Evolutionary conservation across 2,888 invertebrate genomes (phyloP), one percentile per base, ranked within the genome.

Genomic region (Stegana nigrithorax): DNA sequence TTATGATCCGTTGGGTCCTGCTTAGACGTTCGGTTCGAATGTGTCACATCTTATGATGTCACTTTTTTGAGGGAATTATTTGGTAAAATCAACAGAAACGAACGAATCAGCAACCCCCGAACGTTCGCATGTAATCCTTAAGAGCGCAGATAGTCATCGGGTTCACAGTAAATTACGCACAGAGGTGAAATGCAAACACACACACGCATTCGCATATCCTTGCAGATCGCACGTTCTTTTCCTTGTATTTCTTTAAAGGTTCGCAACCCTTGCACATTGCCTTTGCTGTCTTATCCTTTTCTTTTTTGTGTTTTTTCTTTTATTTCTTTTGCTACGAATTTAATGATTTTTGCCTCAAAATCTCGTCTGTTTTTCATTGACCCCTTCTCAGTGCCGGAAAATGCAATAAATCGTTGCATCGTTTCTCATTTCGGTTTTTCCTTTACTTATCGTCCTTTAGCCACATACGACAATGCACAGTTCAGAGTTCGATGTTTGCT

Each of bases 11-110:
- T 61, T 70, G 65, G 70, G 69, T 71, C 70, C 39, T 29, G 29
- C 23, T 25, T 55, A 27, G 73, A 63, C n/a, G n/a, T n/a, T n/a
- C n/a, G n/a, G 73, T 67, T 75, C 70, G 70, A 79, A 80, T 75
- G 68, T 81, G 80, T 78, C 82, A 79, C 79, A 70, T 81, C 82
- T 81, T 79, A 80, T 80, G 79, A 81, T 81, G 81, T 81, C 81
- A 81, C 71, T 79, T 78, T 71, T 66, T 69, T 32, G 61, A 62
- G 70, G 68, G 64, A 63, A 66, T 59, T 64, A 64, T 67, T 67
- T 36, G 45, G 50, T 59, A 67, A 61, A 66, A 62, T 60, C 63
- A 57, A 60, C 60, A 64, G 21, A 56, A 58, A 58, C 10, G 25
- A 7, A 14, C 6, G n/a, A 51, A 55, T 60, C 63, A 68, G 19